Evolutionary conservation across 2,888 invertebrate genomes (phyloP).

Genomic region (Thera britannica): DNA sequence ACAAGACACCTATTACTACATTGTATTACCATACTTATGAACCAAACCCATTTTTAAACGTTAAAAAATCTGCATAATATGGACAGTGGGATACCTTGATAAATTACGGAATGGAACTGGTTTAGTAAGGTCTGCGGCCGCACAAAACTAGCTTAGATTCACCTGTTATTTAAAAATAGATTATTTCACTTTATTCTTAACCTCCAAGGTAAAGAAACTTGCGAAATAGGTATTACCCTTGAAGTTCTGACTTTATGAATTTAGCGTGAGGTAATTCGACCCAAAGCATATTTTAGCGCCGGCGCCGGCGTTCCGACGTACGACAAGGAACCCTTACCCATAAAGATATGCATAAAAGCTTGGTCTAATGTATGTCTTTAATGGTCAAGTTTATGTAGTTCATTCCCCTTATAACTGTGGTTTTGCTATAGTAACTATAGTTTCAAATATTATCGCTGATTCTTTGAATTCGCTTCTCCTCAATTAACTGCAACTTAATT

Average conservation of each 20-base stretch:
- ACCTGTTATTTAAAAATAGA: not conserved
- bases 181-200: not conserved
- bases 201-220: not conserved
- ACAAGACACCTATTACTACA: not conserved
- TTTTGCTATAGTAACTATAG: no score
- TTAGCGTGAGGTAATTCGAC: not conserved
- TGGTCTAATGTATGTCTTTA: no score
- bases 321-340: no score
- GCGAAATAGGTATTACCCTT: not conserved
- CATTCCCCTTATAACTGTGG: no score
- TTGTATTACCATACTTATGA: not conserved
- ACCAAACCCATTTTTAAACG: not conserved
- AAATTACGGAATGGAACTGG: not conserved
- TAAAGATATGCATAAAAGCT: no score
- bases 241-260: not conserved
- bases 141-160: not conserved
- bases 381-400: no score
- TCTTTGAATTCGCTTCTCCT: no score
- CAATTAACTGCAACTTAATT: no score
- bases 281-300: not conserved
- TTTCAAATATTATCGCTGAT: no score
- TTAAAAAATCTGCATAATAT: not conserved
- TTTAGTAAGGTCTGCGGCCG: not conserved
- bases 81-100: no score
- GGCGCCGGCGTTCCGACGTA: not conserved